Conservation (phyloP, 2,113 vertebrate species). For the Hemicordylus capensis region DNA sequence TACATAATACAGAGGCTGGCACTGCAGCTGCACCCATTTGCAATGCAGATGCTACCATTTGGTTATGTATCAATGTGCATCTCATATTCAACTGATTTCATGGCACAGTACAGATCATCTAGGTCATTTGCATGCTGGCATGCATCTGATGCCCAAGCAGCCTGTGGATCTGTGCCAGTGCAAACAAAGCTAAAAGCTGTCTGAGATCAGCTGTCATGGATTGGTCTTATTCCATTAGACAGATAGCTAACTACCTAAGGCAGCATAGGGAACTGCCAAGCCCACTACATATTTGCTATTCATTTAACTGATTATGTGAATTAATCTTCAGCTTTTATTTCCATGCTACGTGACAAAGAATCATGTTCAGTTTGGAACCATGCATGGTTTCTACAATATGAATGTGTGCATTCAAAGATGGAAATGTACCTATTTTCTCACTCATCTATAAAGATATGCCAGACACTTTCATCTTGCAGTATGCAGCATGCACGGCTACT, state of each 20-base stretch:
- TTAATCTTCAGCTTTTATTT: neutral
- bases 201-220: neutral
- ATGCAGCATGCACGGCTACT: neutral
- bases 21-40: neutral
- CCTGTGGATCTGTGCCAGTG: neutral
- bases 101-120: neutral
- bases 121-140: neutral
- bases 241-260: neutral
- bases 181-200: neutral
- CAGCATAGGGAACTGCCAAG: neutral
- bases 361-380: neutral
- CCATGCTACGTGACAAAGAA: neutral
- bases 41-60: too few species aligned
- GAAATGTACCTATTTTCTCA: neutral
- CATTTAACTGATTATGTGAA: neutral
- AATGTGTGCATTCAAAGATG: neutral
- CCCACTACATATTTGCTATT: neutral
- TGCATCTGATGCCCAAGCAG: neutral
- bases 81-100: neutral
- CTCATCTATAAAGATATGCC: neutral
- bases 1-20: neutral
- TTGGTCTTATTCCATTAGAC: neutral
- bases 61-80: neutral
- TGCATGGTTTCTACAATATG: neutral
- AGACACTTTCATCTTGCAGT: neutral